Conservation (phyloP, 2,113 vertebrate species). For the Psittacara wagleri region DNA sequence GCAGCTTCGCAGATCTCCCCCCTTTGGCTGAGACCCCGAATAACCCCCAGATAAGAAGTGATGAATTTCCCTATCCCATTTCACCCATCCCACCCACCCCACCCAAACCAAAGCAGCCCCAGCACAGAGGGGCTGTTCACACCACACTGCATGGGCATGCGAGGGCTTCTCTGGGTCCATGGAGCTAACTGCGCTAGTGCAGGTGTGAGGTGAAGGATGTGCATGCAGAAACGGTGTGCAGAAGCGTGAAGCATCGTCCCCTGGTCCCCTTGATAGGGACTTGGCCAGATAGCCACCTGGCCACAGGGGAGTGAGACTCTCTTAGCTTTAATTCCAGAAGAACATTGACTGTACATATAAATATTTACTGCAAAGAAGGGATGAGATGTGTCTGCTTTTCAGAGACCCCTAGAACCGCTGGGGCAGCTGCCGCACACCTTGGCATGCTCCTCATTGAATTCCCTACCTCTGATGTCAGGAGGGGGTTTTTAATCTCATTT, state of each 20-base stretch:
- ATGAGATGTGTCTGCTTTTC: constrained; percentile 69
- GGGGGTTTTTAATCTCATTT: neutral
- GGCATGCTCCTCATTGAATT: neutral
- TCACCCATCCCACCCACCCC: neutral
- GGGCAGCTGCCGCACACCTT: constrained; percentile 29
- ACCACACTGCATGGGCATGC: constrained; percentile 67
- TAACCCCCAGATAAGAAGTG: neutral
- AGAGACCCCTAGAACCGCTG: constrained; percentile 45
- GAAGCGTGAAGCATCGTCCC: neutral
- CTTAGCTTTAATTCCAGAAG: constrained; percentile 47
- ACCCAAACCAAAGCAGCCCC: neutral
- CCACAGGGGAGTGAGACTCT: neutral
- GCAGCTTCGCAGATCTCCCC: neutral
- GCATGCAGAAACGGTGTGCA: constrained; percentile 64
- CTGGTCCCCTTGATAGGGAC: neutral
- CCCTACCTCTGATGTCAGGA: constrained; percentile 8
- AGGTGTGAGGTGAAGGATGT: constrained; percentile 23
- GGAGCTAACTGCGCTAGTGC: constrained; percentile 36
- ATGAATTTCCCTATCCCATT: neutral
- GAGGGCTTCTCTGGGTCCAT: constrained; percentile 45
- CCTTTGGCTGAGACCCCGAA: neutral
- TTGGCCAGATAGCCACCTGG: neutral
- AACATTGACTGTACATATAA: constrained; percentile 71
- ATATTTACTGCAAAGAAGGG: constrained; percentile 66
- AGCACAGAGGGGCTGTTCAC: neutral